These are phyloP conservation scores for Leptodactylus fallax DNA, from an alignment of 2,797 vertebrate genomes.

Conservation along the genomic window DNA sequence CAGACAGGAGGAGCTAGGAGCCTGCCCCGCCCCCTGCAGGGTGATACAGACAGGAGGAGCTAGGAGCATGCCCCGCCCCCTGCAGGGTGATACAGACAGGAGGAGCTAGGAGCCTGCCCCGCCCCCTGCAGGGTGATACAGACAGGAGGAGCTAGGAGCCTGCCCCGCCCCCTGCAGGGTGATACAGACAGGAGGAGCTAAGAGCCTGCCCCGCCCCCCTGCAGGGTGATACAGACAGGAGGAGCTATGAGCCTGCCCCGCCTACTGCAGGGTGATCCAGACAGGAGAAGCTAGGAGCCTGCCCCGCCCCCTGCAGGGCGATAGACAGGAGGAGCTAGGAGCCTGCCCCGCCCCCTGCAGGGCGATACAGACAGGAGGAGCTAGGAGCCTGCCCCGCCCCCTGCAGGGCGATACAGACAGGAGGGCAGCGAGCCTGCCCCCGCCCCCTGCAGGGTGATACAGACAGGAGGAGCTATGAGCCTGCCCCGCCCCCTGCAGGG, in stretches of 20 bases:
- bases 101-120: not conserved
- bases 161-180: conserved; percentile 18
- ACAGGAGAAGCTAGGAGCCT: not conserved
- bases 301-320: not conserved
- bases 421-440: not conserved
- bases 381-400: no score
- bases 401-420: no score
- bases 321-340: not conserved
- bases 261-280: not conserved
- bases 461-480: no score
- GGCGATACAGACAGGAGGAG: not conserved
- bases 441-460: conserved; percentile 23
- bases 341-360: not conserved
- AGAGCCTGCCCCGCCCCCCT: not conserved
- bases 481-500: not conserved
- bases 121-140: conserved; percentile 17
- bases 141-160: not conserved
- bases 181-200: not conserved
- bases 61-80: not conserved
- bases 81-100: no score
- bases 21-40: conserved; percentile 20
- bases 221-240: conserved; percentile 1
- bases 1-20: not conserved
- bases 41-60: not conserved
- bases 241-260: not conserved